Percentiles rank a stretch among this genome's conserved stretches.
phyloP scores from a whole-genome alignment of 2,113 vertebrate species.

The Thomomys bottae region DNA sequence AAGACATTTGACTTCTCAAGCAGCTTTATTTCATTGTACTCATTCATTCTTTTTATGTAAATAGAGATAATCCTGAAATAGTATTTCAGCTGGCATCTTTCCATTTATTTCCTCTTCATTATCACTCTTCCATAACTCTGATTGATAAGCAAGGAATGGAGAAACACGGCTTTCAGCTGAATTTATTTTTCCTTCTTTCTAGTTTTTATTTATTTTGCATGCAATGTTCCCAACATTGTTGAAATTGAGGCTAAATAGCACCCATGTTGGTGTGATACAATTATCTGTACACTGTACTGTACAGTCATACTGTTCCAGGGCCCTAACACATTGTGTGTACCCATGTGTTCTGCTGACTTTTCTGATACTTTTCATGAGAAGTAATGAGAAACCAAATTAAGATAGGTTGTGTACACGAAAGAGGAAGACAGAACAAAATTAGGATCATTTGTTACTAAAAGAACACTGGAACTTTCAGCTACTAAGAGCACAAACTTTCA shows the following conservation, averaged over 20 bases:
- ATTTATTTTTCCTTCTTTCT: background rate
- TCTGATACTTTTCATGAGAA: background rate
- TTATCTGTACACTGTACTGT: background rate
- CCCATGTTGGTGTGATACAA: background rate
- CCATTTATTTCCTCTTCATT: conserved; percentile 3
- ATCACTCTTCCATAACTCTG: background rate
- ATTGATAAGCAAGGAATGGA: background rate
- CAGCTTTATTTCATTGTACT: conserved; percentile 3
- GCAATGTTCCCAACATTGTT: background rate
- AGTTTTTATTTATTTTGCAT: background rate
- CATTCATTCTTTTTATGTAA: background rate
- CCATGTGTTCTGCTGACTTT: background rate
- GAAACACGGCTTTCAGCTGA: background rate
- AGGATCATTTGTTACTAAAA: background rate
- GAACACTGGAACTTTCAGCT: background rate
- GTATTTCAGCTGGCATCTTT: background rate
- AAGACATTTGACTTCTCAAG: background rate
- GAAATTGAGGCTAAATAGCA: background rate
- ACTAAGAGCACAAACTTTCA: background rate
- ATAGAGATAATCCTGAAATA: background rate
- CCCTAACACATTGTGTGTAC: background rate
- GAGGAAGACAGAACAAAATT: background rate
- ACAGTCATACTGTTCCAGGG: background rate
- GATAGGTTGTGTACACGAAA: background rate
- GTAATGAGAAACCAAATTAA: background rate